Evolutionary conservation across 2,113 vertebrate species (phyloP).

Genomic region (Nansenia antarctica): DNA sequence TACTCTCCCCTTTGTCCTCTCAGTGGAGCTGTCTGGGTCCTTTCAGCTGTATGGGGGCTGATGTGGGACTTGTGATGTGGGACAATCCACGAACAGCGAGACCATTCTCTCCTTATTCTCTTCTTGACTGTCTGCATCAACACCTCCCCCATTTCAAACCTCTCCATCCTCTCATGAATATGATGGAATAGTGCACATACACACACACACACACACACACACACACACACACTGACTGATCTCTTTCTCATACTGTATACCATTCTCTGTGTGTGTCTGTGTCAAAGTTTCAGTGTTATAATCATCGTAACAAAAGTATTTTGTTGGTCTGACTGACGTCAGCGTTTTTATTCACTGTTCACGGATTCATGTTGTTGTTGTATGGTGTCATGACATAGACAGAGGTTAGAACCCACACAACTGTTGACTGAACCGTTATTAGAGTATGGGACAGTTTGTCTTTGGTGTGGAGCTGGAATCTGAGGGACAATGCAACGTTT

Average conservation of each 20-base stretch:
- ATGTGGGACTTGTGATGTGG: neutral
- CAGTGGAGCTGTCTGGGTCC: slow-evolving; percentile 21
- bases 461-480: no score
- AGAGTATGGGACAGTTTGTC: no score
- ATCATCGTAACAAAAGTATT: slow-evolving; percentile 69
- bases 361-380: slow-evolving; percentile 43
- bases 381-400: neutral
- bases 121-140: neutral
- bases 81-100: no score
- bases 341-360: slow-evolving; percentile 35
- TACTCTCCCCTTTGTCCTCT: slow-evolving; percentile 26
- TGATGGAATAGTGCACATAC: neutral
- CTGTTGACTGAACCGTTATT: no score
- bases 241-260: neutral
- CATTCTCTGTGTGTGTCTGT: slow-evolving; percentile 43
- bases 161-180: no score
- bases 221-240: neutral
- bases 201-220: neutral
- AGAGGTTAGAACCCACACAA: neutral
- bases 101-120: neutral
- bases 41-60: neutral
- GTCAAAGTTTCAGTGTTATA: slow-evolving; percentile 53
- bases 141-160: neutral
- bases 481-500: no score
- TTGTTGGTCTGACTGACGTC: slow-evolving; percentile 1